These are phyloP conservation scores for Danaus melanippus DNA, from an alignment of 1,140 invertebrate species.

Conservation along the genomic window DNA sequence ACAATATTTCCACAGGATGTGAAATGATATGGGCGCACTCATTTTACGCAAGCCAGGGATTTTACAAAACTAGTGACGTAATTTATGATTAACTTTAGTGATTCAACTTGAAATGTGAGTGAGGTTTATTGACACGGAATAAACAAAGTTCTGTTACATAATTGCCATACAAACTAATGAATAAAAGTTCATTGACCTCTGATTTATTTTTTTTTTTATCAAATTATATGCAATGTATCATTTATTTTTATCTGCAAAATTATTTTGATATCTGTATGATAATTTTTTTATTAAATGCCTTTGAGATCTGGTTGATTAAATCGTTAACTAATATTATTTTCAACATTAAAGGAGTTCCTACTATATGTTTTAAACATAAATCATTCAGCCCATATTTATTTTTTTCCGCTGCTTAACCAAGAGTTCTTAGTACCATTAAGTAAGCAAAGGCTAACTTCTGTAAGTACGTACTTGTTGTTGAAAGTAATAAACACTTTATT, in stretches of 20 bases:
- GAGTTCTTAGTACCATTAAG: too few species aligned
- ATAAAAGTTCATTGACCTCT: conserved; percentile 26
- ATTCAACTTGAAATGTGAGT: conserved; percentile 29
- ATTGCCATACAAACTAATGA: conserved; percentile 24
- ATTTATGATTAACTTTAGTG: conserved; percentile 18
- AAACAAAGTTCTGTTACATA: conserved; percentile 27
- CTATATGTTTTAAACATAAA: too few species aligned
- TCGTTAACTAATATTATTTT: too few species aligned
- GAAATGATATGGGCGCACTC: conserved; percentile 35
- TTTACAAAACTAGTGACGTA: conserved; percentile 27
- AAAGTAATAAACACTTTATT: too few species aligned
- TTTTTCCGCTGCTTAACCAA: too few species aligned
- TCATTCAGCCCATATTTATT: too few species aligned
- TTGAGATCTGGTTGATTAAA: too few species aligned
- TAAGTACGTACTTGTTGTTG: too few species aligned
- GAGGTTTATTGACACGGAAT: conserved; percentile 32
- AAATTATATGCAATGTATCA: conserved; percentile 3
- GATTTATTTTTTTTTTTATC: conserved; percentile 14
- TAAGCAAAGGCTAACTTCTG: too few species aligned
- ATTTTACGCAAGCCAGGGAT: conserved; percentile 35
- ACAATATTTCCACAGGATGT: conserved; percentile 31
- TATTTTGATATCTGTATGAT: neutral
- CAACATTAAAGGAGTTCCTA: too few species aligned
- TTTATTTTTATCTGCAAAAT: conserved; percentile 8
- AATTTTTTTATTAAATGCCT: neutral